Base-by-base conservation (phyloP, 2,113 vertebrate species). In the Cottus gobio region DNA sequence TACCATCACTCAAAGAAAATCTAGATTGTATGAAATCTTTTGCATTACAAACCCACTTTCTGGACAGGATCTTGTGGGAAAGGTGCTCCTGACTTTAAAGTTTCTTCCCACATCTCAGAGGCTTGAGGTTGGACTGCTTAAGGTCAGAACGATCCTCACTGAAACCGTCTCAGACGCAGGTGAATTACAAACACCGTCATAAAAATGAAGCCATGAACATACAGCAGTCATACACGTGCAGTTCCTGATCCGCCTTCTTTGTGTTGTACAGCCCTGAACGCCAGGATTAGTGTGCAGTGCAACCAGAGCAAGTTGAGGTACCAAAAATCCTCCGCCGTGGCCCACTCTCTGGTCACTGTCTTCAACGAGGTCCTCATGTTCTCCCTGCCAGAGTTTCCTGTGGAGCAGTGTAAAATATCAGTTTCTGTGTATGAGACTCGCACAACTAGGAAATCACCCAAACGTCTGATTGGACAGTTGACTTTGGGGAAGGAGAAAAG, bases 321-420 rank as follows among this genome's bases (percentile, higher is more conserved):
- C 66, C 94, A 95, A 87, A 96, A 94, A 82, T 94, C 93, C 22
- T 87, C 92, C 5, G 67, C 85, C 2, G 83, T 77, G 83, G 60
- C 72, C 20, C 79, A 75, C 24, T 64, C 80, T 12, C 75, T 85
- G 1, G 54, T 95, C 46, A 95, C 93, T 0, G 87, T 95, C 75
- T 95, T 96, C 87, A 96, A 94, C 13, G 90, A 96, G 77, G 93
- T 94, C 57, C 80, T 95, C 64, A 85, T 94, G 24, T 96, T 97
- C 85, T 73, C 88, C 34, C 72, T 95, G 20, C 92, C 93, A 5
- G 90, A 95, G 69, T 68, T 80, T 44, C 84, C 86, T 2, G 75
- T 93, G 0, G 88, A 87, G 52, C 87, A 91, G 61, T 95, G 94
- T 70, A 83, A 82, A 46, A 90, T 96, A 48, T 70, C 79, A 2